Base-by-base conservation (phyloP, 2,113 vertebrate genomes). In the Copsychus sechellarum region DNA sequence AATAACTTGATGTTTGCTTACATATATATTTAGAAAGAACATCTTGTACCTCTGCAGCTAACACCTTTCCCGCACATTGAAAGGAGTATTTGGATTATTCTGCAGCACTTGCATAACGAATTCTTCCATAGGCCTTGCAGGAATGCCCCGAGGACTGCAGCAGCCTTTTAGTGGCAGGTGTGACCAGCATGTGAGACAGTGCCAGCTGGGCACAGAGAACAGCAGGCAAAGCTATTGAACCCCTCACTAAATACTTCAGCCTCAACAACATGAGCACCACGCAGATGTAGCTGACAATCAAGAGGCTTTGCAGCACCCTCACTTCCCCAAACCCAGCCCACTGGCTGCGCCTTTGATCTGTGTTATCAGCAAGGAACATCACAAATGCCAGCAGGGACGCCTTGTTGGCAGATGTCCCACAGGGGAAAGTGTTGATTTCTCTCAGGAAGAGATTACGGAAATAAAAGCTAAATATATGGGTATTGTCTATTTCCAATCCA, bases 11-110 rank as follows among this genome's bases (percentile, higher is more conserved):
- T 70, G 70, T 86, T 93, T 94, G 87, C 90, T 86, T 86, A 74
- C 53, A 95, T 86, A 56, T 76, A 95, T 82, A 85, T 82, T 77
- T 61, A 90, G 72, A 89, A 81, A 57, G 64, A 76, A 94, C 88
- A 71, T 77, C 70, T 81, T 36, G 53, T 88, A 60, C 74, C 51
- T 56, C 48, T 47, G 33, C 56, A 61, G 62, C 80, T 80, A 54
- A 76, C 73, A 74, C 61, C 48, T 85, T 86, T 86, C 47, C 77
- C 88, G 11, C 12, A n/a, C 10, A 6, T 8, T 58, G 45, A 40
- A 74, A 77, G 14, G n/a, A 45, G 61, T 36, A 24, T 47, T 43
- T 66, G 62, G 80, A 56, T 77, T 83, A 51, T 48, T 51, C 38
- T 50, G 33, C 24, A 42, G 45, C 61, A 31, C n/a, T 90, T 70